Conservation (phyloP, 2,888 invertebrate genomes). For the Acrocera orbiculus region DNA sequence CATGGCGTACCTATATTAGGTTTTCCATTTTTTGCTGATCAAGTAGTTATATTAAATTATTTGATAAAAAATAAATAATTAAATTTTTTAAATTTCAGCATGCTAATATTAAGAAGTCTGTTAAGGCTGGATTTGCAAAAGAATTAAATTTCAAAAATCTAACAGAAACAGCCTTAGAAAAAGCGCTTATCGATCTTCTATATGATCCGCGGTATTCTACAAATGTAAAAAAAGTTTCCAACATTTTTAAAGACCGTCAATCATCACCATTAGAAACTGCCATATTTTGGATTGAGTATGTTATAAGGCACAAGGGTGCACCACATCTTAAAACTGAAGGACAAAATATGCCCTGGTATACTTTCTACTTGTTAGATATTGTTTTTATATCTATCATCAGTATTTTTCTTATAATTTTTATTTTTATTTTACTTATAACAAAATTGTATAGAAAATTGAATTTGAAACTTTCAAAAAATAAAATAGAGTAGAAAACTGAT, state of each 20-base stretch:
- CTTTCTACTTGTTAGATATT: constrained; percentile 29
- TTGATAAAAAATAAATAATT: constrained; percentile 5
- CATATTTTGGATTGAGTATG: constrained; percentile 33
- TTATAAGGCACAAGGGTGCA: constrained; percentile 29
- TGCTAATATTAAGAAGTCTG: constrained; percentile 26
- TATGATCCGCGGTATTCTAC: constrained; percentile 24
- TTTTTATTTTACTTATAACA: too few species aligned
- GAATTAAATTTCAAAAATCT: constrained; percentile 24
- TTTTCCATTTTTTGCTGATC: constrained; percentile 32
- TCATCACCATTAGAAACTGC: constrained; percentile 24
- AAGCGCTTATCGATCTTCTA: constrained; percentile 25
- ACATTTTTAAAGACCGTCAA: constrained; percentile 28
- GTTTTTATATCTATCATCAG: constrained; percentile 15
- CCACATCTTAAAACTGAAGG: constrained; percentile 26
- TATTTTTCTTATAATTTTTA: too few species aligned
- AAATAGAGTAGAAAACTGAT: too few species aligned
- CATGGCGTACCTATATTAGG: constrained; percentile 32
- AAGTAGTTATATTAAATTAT: constrained; percentile 16
- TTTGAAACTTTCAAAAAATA: too few species aligned
- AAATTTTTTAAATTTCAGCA: constrained; percentile 17
- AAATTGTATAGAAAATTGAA: too few species aligned
- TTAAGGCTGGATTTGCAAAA: constrained; percentile 25
- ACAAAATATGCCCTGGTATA: constrained; percentile 25
- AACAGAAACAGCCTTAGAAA: constrained; percentile 18
- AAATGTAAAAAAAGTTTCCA: constrained; percentile 22